Percentiles rank a stretch among this genome's conserved stretches.
These are phyloP conservation scores for Meloidogyne chitwoodi DNA, from an alignment of 1,140 invertebrate species.

Conservation along the genomic window DNA sequence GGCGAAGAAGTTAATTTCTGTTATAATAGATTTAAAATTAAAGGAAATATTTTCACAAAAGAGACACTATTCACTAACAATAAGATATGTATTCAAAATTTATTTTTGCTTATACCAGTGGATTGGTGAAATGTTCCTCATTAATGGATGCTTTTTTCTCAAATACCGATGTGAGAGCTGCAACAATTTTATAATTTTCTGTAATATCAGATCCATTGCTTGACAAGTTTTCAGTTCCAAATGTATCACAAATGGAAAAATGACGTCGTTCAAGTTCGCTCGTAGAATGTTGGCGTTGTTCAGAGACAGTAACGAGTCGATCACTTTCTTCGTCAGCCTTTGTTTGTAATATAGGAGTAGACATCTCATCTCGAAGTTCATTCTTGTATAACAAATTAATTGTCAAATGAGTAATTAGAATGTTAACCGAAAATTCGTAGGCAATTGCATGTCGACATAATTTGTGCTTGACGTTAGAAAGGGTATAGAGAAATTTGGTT, in stretches of 20 bases:
- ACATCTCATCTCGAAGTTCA: slow-evolving; percentile 38
- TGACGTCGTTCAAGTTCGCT: not conserved
- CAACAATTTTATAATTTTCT: not conserved
- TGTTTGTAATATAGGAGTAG: slow-evolving; percentile 31
- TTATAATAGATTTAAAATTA: not conserved
- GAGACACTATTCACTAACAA: no score
- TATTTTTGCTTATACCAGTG: not conserved
- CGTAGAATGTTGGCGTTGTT: not conserved
- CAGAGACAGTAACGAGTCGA: slow-evolving; percentile 9
- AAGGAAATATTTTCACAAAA: no score
- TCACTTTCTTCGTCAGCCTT: slow-evolving; percentile 31
- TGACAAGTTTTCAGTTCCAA: not conserved
- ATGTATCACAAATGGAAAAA: not conserved
- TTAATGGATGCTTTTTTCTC: not conserved
- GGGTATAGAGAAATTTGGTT: slow-evolving; percentile 34
- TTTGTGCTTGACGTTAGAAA: slow-evolving; percentile 16
- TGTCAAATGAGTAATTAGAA: not conserved
- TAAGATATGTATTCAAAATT: no score
- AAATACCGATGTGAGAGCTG: not conserved
- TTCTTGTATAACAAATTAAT: not conserved
- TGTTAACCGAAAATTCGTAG: slow-evolving; percentile 31
- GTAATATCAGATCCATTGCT: not conserved
- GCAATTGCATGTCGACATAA: slow-evolving; percentile 32
- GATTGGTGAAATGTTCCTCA: not conserved
- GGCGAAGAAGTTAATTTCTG: not conserved